Evolutionary conservation across 2,113 vertebrate species (phyloP).

Genomic region (Eidolon helvum): DNA sequence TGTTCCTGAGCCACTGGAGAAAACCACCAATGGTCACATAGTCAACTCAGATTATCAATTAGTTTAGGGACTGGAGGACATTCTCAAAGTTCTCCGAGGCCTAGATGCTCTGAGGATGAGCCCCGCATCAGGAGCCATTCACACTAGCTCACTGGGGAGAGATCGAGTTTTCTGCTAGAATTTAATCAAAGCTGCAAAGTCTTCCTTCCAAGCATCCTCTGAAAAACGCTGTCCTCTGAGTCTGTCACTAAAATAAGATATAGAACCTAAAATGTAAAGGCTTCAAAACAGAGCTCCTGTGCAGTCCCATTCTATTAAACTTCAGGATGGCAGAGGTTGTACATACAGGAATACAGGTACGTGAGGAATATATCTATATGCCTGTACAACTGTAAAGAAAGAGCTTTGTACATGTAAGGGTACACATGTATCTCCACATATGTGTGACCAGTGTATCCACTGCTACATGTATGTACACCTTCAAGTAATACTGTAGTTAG

Average conservation of each 20-base stretch:
- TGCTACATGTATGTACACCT: background rate
- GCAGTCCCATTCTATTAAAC: background rate
- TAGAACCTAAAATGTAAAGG: background rate
- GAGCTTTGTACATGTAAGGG: background rate
- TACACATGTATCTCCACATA: fast-evolving
- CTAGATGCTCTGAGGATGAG: background rate
- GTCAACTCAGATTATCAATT: background rate
- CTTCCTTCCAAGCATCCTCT: background rate
- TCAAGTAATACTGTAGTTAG: background rate
- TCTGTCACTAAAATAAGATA: background rate
- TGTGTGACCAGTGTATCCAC: background rate
- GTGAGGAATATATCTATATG: background rate
- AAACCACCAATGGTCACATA: background rate
- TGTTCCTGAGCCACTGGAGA: background rate
- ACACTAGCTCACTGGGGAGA: background rate
- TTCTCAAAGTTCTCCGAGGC: background rate
- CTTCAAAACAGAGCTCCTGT: background rate
- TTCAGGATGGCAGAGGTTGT: too few species aligned
- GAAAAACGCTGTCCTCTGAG: background rate
- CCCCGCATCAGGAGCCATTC: background rate
- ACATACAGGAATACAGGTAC: background rate
- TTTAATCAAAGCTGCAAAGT: background rate
- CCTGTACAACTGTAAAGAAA: background rate
- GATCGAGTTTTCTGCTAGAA: background rate
- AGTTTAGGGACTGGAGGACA: background rate